Evolutionary conservation across 2,797 vertebrate genomes (phyloP), one percentile per base, ranked within the genome.

Genomic region (Sebastes baramenuke): DNA sequence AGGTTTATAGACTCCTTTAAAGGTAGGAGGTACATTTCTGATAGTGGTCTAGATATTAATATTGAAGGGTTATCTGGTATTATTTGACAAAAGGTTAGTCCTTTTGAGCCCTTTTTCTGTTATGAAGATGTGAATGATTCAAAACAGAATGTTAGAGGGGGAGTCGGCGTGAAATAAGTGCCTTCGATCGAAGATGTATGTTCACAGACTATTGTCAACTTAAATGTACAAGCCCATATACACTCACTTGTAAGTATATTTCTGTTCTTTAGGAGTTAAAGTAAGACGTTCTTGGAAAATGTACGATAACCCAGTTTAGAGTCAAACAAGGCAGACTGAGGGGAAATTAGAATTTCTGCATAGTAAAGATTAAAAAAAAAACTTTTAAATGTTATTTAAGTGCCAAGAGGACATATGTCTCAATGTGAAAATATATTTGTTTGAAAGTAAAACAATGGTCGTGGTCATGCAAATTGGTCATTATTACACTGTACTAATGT

Each of bases 1-100:
- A 69, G 75, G 18, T 77, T 77, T 34, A 82, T 91, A 14, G 52
- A 89, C 56, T 18, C 65, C 2, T 65, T 66, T 55, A 88, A 90
- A 87, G 88, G 91, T 92, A 67, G 1, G 80, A 32, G 1, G 5
- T 34, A 12, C 6, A 32, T 60, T 34, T 59, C 0, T 60, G 2
- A 30, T 20, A 8, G 6, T 3, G 42, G 18, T 52, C 8, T 42
- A 2, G 66, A 1, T 38, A 3, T 12, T 56, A 2, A 24, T 75
- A 72, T 54, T 52, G 20, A 58, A 2, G 4, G 6, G 2, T 34
- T 72, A 20, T 75, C 14, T 64, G 52, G 10, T 52, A 6, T 29
- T 64, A 34, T 4, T 56, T 24, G 8, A 54, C 20, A 60, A 24
- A 5, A 14, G 3, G 4, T n/a, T 4, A 22, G 30, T n/a, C 12